Evolutionary conservation across 2,113 vertebrate genomes (phyloP).

Genomic region (Gorsachius goisagi): DNA sequence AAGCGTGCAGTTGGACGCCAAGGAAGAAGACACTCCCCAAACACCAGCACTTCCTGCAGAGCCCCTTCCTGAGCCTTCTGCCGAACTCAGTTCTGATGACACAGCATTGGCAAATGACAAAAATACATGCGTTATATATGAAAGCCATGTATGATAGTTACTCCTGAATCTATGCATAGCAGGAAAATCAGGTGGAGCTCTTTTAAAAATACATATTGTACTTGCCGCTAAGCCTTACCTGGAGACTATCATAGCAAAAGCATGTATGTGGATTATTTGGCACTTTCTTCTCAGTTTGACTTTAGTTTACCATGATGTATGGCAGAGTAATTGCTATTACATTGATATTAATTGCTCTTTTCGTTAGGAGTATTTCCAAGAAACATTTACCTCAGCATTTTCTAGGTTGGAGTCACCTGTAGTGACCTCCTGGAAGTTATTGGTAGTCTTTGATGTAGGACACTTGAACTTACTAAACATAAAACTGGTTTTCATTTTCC

Average conservation of each 20-base stretch:
- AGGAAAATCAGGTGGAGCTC: slow-evolving; percentile 76
- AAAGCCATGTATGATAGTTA: slow-evolving; percentile 93
- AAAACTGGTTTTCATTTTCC: not conserved
- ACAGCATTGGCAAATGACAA: slow-evolving; percentile 38
- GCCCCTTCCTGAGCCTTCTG: slow-evolving; percentile 39
- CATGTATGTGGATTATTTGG: slow-evolving; percentile 68
- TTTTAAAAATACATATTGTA: slow-evolving; percentile 72
- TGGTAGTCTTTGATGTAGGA: slow-evolving; percentile 43
- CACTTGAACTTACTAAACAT: not conserved
- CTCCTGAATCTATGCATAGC: slow-evolving; percentile 80
- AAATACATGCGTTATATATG: slow-evolving; percentile 83
- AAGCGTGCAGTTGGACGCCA: slow-evolving; percentile 62
- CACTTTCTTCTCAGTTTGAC: slow-evolving; percentile 74
- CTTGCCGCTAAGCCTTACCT: slow-evolving; percentile 81
- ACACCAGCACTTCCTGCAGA: slow-evolving; percentile 58
- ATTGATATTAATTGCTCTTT: slow-evolving; percentile 63
- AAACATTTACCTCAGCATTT: slow-evolving; percentile 73
- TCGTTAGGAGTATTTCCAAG: slow-evolving; percentile 29
- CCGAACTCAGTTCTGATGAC: slow-evolving; percentile 51
- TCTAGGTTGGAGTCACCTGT: slow-evolving; percentile 35
- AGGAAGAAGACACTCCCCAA: slow-evolving; percentile 53
- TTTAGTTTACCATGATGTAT: slow-evolving; percentile 46
- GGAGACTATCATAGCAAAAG: slow-evolving; percentile 75
- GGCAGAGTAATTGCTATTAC: slow-evolving; percentile 63
- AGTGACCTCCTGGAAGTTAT: slow-evolving; percentile 29